Conservation (phyloP, 2,888 invertebrate genomes). For the Acanthosepion lycidas region DNA sequence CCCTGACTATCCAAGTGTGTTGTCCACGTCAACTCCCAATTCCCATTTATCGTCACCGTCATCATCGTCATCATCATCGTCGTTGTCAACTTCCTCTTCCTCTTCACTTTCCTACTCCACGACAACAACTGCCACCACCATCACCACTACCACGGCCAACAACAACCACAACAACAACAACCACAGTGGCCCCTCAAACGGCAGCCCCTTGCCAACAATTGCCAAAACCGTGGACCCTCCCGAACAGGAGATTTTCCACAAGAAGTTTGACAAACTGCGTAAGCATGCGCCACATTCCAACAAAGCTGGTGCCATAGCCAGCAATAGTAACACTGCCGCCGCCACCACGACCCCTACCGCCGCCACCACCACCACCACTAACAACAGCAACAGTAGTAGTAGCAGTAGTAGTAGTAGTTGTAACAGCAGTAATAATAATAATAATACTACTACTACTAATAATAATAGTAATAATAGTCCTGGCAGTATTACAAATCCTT, state of each 20-base stretch:
- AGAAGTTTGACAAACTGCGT: conserved; percentile 69
- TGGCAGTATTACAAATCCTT: neutral
- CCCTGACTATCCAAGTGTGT: neutral
- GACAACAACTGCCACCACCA: neutral
- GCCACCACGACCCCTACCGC: conserved; percentile 43
- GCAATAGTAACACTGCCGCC: neutral
- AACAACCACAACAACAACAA: neutral
- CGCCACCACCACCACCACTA: conserved; percentile 45
- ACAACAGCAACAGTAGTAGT: conserved; percentile 38
- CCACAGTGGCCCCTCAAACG: neutral
- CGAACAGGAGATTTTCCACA: conserved; percentile 55
- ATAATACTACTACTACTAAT: neutral
- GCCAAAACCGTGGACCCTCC: conserved; percentile 38
- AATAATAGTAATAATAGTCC: neutral
- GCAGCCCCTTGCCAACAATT: conserved; percentile 34
- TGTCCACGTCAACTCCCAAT: neutral
- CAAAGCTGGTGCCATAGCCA: conserved; percentile 46
- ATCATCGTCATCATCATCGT: neutral
- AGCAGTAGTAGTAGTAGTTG: conserved; percentile 42
- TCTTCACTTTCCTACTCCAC: neutral
- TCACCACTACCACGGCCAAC: neutral
- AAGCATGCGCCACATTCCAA: conserved; percentile 56
- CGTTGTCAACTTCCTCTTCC: neutral
- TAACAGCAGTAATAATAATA: neutral
- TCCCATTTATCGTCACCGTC: conserved; percentile 23